phyloP scores from a whole-genome alignment of 1,140 invertebrate species.

The Orius insidiosus region DNA sequence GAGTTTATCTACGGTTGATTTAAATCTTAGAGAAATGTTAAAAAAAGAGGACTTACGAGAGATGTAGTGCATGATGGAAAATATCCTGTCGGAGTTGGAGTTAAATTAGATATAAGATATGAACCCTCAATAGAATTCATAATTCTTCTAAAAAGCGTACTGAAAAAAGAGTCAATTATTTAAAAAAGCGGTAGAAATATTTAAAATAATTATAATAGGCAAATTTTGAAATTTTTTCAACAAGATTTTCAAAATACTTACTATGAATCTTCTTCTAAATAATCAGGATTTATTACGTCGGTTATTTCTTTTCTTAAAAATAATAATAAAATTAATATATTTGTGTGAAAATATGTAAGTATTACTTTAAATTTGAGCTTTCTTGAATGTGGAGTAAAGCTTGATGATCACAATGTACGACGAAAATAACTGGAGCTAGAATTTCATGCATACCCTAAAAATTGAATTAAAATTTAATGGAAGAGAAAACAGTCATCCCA shows the following conservation, averaged over 20 bases:
- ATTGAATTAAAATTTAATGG: slow-evolving; percentile 9
- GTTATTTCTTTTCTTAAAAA: slow-evolving; percentile 5
- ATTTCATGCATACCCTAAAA: slow-evolving; percentile 66
- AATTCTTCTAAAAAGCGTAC: slow-evolving; percentile 48
- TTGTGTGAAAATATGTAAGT: no score
- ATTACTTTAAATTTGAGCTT: slow-evolving; percentile 23
- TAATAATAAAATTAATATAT: slow-evolving; percentile 1
- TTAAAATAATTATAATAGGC: slow-evolving; percentile 9
- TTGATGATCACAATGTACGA: slow-evolving; percentile 52
- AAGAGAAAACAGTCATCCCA: no score
- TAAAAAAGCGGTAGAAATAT: no score
- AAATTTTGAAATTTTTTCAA: no score
- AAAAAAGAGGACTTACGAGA: slow-evolving; percentile 10
- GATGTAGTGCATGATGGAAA: slow-evolving; percentile 20
- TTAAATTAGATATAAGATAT: slow-evolving; percentile 40
- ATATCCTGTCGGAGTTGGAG: slow-evolving; percentile 29
- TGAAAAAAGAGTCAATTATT: slow-evolving; percentile 25
- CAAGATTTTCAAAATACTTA: no score
- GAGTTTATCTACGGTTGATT: neutral
- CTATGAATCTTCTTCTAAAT: slow-evolving; percentile 9
- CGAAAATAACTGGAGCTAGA: slow-evolving; percentile 55
- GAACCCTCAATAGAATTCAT: slow-evolving; percentile 55
- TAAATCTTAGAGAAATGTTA: neutral
- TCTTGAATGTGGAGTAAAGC: slow-evolving; percentile 33
- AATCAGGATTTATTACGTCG: slow-evolving; percentile 3